phyloP scores from a whole-genome alignment of 2,888 invertebrate species.

The Lasioglossum malachurum region DNA sequence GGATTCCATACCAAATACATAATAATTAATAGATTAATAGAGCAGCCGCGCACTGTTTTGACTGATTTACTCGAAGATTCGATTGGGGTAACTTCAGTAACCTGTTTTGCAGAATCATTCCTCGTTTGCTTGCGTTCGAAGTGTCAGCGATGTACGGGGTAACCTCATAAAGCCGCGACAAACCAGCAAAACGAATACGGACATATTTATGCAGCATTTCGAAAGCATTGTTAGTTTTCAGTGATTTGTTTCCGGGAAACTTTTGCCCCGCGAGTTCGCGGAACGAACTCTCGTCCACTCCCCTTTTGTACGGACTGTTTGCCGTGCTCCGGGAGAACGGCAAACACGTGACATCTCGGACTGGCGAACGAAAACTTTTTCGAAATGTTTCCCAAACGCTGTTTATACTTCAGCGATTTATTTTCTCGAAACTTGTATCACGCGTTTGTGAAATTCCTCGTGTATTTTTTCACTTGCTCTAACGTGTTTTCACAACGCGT shows the following conservation, averaged over 20 bases:
- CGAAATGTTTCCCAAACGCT: slow-evolving; percentile 12
- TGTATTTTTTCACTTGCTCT: neutral
- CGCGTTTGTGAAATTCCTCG: neutral
- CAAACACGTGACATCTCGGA: neutral
- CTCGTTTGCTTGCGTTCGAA: neutral
- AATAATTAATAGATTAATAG: too few species aligned
- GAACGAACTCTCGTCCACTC: neutral
- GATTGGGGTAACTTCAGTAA: neutral
- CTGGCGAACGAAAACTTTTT: neutral
- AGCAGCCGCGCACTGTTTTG: neutral
- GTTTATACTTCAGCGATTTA: neutral
- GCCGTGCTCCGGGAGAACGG: neutral
- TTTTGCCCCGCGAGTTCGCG: neutral
- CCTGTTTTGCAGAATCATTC: neutral
- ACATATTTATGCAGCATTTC: slow-evolving; percentile 22
- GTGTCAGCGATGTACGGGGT: neutral
- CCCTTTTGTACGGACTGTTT: neutral
- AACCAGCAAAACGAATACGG: slow-evolving; percentile 16
- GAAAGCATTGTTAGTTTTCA: slow-evolving; percentile 20
- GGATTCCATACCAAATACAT: too few species aligned
- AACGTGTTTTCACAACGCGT: neutral
- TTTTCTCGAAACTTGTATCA: neutral
- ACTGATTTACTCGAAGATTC: neutral
- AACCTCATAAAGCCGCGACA: neutral
- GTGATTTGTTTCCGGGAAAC: neutral